Evolutionary conservation across 2,113 vertebrate genomes (phyloP).

Genomic region (Ailurus styani): DNA sequence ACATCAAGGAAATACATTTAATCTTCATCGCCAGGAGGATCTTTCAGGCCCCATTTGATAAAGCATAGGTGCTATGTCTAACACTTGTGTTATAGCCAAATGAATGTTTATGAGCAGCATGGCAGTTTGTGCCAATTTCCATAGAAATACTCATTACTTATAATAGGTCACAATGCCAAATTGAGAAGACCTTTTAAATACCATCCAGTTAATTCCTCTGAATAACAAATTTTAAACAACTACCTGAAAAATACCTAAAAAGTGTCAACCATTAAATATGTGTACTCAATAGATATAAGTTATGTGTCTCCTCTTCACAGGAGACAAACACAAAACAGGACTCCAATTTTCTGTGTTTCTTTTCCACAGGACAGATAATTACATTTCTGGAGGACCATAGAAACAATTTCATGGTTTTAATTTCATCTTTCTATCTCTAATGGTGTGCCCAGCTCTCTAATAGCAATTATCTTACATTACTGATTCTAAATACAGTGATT

Average conservation of each 20-base stretch:
- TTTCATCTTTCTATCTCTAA: constrained; percentile 67
- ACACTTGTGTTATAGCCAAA: neutral
- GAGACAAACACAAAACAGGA: constrained; percentile 45
- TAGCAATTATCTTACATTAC: constrained; percentile 65
- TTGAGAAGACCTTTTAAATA: constrained; percentile 32
- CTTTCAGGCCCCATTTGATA: neutral
- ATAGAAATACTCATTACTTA: constrained; percentile 29
- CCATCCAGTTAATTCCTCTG: neutral
- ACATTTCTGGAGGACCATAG: constrained; percentile 59
- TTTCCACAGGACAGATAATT: constrained; percentile 62
- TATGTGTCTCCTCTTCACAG: constrained; percentile 37
- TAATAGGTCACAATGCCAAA: neutral
- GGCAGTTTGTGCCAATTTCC: constrained; percentile 27
- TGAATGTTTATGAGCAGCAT: neutral
- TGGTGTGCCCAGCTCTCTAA: constrained; percentile 62
- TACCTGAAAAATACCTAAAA: neutral
- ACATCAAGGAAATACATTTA: neutral
- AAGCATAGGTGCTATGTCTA: neutral
- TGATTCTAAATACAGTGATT: constrained; percentile 49
- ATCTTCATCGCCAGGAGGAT: neutral
- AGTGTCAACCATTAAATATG: constrained; percentile 32
- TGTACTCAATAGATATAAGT: constrained; percentile 42
- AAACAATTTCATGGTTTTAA: constrained; percentile 76
- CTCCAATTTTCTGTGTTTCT: constrained; percentile 55
- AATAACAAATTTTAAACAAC: constrained; percentile 54